These are phyloP conservation scores for Misgurnus anguillicaudatus DNA, from an alignment of 2,113 vertebrate species.

Conservation along the genomic window DNA sequence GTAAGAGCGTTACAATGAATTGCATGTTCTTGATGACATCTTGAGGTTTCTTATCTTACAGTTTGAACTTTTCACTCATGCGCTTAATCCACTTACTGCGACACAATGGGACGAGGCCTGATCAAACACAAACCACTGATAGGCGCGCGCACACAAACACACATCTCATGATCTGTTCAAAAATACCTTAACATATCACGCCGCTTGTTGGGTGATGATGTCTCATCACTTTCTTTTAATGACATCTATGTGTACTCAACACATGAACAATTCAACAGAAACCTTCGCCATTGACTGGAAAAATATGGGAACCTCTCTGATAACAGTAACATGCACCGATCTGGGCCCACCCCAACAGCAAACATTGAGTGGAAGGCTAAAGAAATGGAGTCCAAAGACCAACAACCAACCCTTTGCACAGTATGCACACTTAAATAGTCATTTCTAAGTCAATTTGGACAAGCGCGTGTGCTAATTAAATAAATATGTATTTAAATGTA, in stretches of 20 bases:
- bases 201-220: not conserved
- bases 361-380: conserved; percentile 43
- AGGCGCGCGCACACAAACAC: not conserved
- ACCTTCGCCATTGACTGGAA: not conserved
- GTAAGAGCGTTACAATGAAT: not conserved
- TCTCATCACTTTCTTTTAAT: conserved; percentile 23
- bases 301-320: not conserved
- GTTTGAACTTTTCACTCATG: conserved; percentile 1
- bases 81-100: conserved; percentile 26
- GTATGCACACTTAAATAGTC: not conserved
- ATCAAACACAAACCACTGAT: conserved; percentile 20
- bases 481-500: too few relatives aligned
- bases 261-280: not conserved
- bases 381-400: conserved; percentile 50
- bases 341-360: conserved; percentile 57
- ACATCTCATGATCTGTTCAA: conserved; percentile 21
- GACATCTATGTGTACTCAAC: not conserved
- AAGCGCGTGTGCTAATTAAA: too few relatives aligned
- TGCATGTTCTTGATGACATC: conserved; percentile 13
- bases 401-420: conserved; percentile 6
- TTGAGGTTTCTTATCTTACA: conserved; percentile 21
- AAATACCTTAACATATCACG: not conserved
- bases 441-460: too few relatives aligned
- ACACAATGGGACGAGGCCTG: conserved; percentile 20
- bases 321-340: conserved; percentile 1